Evolutionary conservation across 2,113 vertebrate species (phyloP).

Genomic region (Dendropsophus ebraccatus): DNA sequence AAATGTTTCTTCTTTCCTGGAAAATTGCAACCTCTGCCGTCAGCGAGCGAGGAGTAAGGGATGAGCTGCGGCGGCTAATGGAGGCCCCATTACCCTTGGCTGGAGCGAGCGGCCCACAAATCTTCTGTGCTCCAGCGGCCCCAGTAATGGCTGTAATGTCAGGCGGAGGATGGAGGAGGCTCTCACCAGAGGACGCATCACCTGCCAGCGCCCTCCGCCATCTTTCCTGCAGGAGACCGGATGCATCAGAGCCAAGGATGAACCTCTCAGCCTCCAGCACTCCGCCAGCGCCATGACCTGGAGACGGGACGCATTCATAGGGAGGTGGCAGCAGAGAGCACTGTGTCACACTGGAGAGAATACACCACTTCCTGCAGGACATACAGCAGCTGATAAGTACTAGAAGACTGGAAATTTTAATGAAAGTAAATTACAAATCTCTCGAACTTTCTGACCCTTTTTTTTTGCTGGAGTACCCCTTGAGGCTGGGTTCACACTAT

Average conservation of each 20-base stretch:
- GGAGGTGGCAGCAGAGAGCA: too few relatives aligned
- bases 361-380: too few relatives aligned
- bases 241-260: not conserved
- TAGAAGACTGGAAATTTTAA: too few relatives aligned
- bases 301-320: not conserved
- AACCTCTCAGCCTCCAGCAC: not conserved
- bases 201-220: conserved; percentile 12
- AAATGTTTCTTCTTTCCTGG: conserved; percentile 53
- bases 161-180: conserved; percentile 16
- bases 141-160: conserved; percentile 51
- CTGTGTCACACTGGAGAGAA: too few relatives aligned
- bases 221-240: not conserved
- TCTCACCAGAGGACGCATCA: conserved; percentile 39
- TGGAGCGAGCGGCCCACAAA: conserved; percentile 54
- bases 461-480: too few relatives aligned
- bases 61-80: conserved; percentile 43
- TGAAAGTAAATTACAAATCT: too few relatives aligned
- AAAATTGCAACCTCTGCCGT: conserved; percentile 54
- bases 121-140: conserved; percentile 52
- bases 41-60: conserved; percentile 51
- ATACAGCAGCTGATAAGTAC: too few relatives aligned
- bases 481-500: too few relatives aligned
- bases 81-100: conserved; percentile 54
- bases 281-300: not conserved
- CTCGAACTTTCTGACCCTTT: too few relatives aligned